Evolutionary conservation across 1,140 invertebrate genomes (phyloP).

Genomic region (Hyles euphorbiae): DNA sequence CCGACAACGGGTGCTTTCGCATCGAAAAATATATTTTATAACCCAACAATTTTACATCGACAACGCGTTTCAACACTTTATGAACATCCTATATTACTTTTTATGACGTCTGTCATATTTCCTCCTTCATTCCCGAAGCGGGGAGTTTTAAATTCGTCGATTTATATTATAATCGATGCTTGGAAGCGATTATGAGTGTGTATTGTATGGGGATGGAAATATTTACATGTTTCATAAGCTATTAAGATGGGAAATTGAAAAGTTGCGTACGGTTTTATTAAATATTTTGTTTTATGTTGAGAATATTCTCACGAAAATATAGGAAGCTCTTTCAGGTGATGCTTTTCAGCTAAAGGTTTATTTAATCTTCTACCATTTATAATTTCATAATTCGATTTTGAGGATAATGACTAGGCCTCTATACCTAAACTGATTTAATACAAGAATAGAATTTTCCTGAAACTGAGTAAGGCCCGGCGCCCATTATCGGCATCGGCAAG

Average conservation of each 20-base stretch:
- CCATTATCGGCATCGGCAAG: too few species aligned
- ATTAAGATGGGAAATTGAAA: constrained; percentile 4
- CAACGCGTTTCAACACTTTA: constrained; percentile 54
- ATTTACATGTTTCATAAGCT: background rate
- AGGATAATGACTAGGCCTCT: too few species aligned
- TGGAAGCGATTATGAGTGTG: constrained; percentile 34
- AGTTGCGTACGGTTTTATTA: background rate
- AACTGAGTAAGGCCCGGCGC: too few species aligned
- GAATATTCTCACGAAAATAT: too few species aligned
- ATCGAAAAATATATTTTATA: constrained; percentile 51
- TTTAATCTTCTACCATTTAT: too few species aligned
- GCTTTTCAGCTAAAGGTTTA: too few species aligned
- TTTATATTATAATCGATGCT: constrained; percentile 65
- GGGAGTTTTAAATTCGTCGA: constrained; percentile 56
- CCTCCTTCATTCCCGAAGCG: constrained; percentile 30
- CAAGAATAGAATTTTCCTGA: too few species aligned
- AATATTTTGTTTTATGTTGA: too few species aligned
- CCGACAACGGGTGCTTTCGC: constrained; percentile 42
- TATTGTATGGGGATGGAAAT: constrained; percentile 2
- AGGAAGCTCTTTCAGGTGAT: too few species aligned
- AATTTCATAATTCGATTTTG: too few species aligned
- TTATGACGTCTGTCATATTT: constrained; percentile 62
- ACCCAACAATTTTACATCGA: constrained; percentile 59
- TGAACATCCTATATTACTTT: constrained; percentile 61
- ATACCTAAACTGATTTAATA: too few species aligned